Evolutionary conservation across 1,140 invertebrate genomes (phyloP).

Genomic region (Tetramorium alpestre): DNA sequence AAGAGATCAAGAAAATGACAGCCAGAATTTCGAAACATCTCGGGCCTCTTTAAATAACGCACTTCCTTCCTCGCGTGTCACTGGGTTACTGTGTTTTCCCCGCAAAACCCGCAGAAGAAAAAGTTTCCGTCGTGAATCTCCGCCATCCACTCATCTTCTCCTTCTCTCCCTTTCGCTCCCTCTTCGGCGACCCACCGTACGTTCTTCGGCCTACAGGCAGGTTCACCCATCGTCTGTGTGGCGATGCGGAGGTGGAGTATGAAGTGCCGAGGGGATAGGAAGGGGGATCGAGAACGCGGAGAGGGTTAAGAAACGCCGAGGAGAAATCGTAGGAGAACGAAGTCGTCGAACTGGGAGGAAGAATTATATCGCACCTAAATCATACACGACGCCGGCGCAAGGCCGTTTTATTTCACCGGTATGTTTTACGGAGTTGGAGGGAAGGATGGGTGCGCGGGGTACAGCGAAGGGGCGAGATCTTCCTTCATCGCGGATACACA

Average conservation of each 20-base stretch:
- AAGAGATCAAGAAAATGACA: neutral
- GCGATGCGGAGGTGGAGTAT: neutral
- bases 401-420: conserved; percentile 33
- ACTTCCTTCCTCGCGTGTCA: conserved; percentile 55
- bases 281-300: neutral
- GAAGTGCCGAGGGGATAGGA: neutral
- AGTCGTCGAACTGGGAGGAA: conserved; percentile 50
- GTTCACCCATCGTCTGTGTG: neutral
- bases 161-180: neutral
- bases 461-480: neutral
- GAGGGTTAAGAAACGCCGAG: conserved; percentile 7
- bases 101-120: conserved; percentile 50
- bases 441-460: neutral
- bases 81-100: conserved; percentile 63
- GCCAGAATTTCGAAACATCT: conserved; percentile 23
- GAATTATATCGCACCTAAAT: conserved; percentile 68
- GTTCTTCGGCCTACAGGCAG: conserved; percentile 49
- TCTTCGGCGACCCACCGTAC: neutral
- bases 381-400: conserved; percentile 50
- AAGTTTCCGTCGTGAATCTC: conserved; percentile 60
- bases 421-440: conserved; percentile 15
- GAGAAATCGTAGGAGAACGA: conserved; percentile 38
- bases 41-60: conserved; percentile 57
- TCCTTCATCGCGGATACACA: conserved; percentile 24
- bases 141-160: neutral